Evolutionary conservation across 2,113 vertebrate species (phyloP).

Genomic region (Ciconia stormi): DNA sequence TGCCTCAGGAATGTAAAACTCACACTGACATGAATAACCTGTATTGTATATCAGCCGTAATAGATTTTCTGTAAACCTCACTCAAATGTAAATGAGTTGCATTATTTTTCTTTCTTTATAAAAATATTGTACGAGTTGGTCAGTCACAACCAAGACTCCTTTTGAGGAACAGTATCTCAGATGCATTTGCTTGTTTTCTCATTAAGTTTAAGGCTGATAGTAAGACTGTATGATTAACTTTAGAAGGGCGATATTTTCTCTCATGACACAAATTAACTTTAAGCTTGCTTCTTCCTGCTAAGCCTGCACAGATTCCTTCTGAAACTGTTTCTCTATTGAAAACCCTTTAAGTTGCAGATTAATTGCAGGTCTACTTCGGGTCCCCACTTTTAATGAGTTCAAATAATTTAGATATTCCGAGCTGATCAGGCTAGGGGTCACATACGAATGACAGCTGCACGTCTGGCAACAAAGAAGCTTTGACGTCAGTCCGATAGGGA

Average conservation of each 20-base stretch:
- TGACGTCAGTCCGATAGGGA: not conserved
- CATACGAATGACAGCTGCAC: not conserved
- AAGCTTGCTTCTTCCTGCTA: not conserved
- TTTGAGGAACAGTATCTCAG: not conserved
- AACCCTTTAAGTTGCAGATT: not conserved
- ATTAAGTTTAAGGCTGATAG: not conserved
- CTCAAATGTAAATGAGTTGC: not conserved
- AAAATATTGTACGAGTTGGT: not conserved
- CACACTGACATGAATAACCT: not conserved
- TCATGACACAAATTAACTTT: not conserved
- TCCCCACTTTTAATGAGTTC: not conserved
- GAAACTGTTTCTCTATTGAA: not conserved
- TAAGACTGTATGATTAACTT: not conserved
- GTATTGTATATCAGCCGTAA: not conserved
- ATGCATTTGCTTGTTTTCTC: not conserved
- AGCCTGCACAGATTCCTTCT: not conserved
- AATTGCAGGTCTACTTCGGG: not conserved
- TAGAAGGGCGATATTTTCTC: not conserved
- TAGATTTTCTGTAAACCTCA: not conserved
- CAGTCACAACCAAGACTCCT: not conserved
- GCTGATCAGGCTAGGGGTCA: not conserved
- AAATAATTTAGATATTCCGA: not conserved
- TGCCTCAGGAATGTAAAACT: not conserved
- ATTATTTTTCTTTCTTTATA: not conserved
- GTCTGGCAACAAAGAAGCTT: not conserved